Percentiles rank a stretch among this genome's conserved stretches.
Evolutionary conservation across 2,888 invertebrate species (phyloP).

Genomic region (Idaea dimidiata): DNA sequence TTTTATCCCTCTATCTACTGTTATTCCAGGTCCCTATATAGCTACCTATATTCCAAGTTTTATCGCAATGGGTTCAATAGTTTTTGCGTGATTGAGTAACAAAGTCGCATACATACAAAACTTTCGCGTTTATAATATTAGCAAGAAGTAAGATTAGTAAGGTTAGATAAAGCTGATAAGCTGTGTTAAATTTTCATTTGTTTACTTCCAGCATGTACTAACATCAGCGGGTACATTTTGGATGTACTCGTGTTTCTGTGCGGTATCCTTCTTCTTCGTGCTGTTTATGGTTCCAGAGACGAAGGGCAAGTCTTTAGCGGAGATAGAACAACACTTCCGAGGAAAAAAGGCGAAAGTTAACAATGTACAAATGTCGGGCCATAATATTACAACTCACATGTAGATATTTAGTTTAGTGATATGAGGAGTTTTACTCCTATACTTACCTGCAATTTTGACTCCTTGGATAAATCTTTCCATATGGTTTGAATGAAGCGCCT

Average conservation of each 20-base stretch:
- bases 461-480: too few species aligned
- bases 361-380: constrained; percentile 43
- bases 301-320: constrained; percentile 85
- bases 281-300: constrained; percentile 83
- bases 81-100: too few species aligned
- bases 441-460: too few species aligned
- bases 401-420: constrained; percentile 9
- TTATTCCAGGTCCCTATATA: too few species aligned
- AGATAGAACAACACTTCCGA: constrained; percentile 79
- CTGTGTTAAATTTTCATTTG: background rate
- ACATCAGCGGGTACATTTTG: constrained; percentile 80
- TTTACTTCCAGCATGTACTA: constrained; percentile 50
- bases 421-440: too few species aligned
- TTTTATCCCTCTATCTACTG: too few species aligned
- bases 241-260: constrained; percentile 78
- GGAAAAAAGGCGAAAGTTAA: constrained; percentile 50
- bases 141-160: too few species aligned
- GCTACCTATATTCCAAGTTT: constrained; percentile 1
- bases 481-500: too few species aligned
- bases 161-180: too few species aligned
- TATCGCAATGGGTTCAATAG: background rate
- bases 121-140: too few species aligned
- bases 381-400: constrained; percentile 7
- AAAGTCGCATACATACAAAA: too few species aligned
- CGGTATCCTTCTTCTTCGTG: constrained; percentile 76